Conservation (phyloP, 1,140 invertebrate species). For the Sarcophaga bullata region DNA sequence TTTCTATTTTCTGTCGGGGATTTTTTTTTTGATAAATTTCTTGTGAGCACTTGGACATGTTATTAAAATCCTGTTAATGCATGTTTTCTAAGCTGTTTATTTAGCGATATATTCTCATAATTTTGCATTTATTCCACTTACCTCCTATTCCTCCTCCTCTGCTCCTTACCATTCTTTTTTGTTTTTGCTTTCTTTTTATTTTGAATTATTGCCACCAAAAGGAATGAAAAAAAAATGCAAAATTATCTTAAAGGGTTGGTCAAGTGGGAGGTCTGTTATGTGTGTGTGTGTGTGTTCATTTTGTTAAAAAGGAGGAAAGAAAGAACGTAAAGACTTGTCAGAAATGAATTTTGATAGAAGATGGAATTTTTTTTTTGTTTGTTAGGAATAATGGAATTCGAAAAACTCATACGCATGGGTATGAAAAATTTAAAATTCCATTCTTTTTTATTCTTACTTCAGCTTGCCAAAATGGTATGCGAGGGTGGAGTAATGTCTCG, state of each 20-base stretch:
- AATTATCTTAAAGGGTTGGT: not conserved
- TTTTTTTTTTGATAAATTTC: not conserved
- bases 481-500: not conserved
- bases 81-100: slow-evolving; percentile 1
- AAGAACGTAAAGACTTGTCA: not conserved
- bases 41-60: not conserved
- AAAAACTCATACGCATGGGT: not conserved
- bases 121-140: not conserved
- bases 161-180: not conserved
- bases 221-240: not conserved
- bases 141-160: no score
- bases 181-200: no score
- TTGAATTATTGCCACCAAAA: no score
- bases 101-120: not conserved
- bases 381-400: slow-evolving; percentile 1
- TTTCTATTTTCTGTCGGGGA: not conserved
- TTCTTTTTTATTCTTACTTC: not conserved
- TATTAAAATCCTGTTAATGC: slow-evolving; percentile 16
- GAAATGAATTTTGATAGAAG: slow-evolving; percentile 5
- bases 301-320: no score
- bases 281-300: no score
- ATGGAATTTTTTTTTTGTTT: not conserved
- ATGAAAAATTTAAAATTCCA: not conserved
- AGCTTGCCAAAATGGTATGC: not conserved
- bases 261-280: not conserved